These are phyloP conservation scores for Pseudonaja textilis DNA, from an alignment of 2,113 vertebrate species.

Conservation along the genomic window DNA sequence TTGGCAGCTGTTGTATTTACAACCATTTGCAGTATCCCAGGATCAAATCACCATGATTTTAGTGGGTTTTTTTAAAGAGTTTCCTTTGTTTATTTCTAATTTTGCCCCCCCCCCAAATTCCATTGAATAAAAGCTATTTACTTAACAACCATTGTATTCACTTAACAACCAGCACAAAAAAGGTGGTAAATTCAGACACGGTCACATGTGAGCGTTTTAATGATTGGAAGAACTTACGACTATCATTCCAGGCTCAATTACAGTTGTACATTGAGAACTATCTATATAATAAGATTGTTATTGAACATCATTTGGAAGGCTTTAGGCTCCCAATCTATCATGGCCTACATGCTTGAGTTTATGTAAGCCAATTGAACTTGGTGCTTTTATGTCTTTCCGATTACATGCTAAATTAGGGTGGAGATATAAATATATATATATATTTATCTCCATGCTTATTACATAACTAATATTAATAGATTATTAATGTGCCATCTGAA, in stretches of 20 bases:
- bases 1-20: not conserved
- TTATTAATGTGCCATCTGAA: not conserved
- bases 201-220: not conserved
- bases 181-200: not conserved
- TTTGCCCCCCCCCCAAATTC: not conserved
- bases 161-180: not conserved
- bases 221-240: not conserved
- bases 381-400: not conserved
- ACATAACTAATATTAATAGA: not conserved
- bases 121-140: not conserved
- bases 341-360: not conserved
- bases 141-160: not conserved
- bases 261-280: not conserved
- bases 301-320: not conserved
- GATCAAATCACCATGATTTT: not conserved
- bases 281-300: not conserved
- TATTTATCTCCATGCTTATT: not conserved
- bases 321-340: not conserved
- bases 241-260: not conserved
- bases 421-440: too few species aligned
- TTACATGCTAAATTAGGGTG: not conserved
- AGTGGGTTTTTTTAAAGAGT: not conserved
- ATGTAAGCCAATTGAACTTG: not conserved
- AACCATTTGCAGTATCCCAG: not conserved
- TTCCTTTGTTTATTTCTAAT: not conserved